These are phyloP conservation scores for Podocnemis expansa DNA, from an alignment of 2,113 vertebrate species.

Conservation along the genomic window DNA sequence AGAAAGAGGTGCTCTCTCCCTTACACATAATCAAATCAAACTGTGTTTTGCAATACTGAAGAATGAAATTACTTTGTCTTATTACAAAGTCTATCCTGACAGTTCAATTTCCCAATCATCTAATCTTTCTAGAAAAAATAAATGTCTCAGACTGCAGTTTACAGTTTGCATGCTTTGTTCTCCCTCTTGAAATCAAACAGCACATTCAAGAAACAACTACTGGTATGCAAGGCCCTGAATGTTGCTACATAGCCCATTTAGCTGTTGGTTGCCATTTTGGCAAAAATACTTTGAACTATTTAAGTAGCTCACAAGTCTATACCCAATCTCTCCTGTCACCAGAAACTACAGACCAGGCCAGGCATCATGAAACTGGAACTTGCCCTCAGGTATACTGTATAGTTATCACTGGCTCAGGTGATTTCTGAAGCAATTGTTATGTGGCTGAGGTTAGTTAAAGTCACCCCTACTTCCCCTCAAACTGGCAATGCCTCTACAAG, in stretches of 20 bases:
- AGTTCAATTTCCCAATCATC: not conserved
- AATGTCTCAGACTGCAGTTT: not conserved
- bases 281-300: not conserved
- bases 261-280: not conserved
- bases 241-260: not conserved
- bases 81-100: not conserved
- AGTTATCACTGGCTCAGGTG: not conserved
- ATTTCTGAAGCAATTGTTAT: not conserved
- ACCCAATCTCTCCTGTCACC: not conserved
- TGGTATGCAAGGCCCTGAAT: not conserved
- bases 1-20: not conserved
- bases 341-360: not conserved
- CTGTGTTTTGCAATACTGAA: not conserved
- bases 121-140: not conserved
- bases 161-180: not conserved
- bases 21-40: not conserved
- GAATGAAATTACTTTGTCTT: not conserved
- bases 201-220: not conserved
- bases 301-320: not conserved
- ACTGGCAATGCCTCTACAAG: not conserved
- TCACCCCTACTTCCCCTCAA: not conserved
- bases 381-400: not conserved
- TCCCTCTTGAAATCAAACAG: not conserved
- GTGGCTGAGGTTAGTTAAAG: not conserved
- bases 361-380: fast-evolving